These are phyloP conservation scores for Centropus bengalensis DNA, from an alignment of 2,113 vertebrate genomes.

Conservation along the genomic window DNA sequence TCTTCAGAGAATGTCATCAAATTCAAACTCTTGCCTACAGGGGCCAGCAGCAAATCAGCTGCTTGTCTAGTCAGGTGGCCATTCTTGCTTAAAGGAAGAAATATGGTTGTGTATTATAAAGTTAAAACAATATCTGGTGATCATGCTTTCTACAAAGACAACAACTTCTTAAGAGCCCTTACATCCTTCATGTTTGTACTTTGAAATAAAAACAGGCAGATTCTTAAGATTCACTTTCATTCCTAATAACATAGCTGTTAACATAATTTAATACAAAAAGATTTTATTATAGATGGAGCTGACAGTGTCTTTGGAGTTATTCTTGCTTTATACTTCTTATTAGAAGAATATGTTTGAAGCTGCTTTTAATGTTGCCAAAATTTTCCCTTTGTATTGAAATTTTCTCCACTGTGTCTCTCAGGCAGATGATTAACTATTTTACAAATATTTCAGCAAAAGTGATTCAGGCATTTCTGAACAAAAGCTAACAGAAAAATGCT, in stretches of 20 bases:
- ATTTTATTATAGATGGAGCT: neutral
- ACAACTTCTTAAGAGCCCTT: neutral
- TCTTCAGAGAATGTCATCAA: neutral
- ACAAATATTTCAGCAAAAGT: neutral
- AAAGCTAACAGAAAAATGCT: neutral
- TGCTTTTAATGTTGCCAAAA: neutral
- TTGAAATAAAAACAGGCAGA: neutral
- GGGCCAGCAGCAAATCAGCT: neutral
- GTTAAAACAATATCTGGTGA: neutral
- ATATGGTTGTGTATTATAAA: neutral
- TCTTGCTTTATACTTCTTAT: neutral
- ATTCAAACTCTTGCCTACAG: neutral
- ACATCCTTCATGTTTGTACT: neutral
- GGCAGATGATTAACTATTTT: neutral
- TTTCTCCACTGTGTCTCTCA: neutral
- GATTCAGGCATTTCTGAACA: neutral
- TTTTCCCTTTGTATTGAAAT: neutral
- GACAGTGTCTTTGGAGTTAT: neutral
- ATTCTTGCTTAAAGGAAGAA: neutral
- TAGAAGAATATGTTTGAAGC: neutral
- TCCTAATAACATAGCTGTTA: neutral
- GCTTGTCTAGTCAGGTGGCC: neutral
- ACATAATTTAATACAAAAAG: neutral
- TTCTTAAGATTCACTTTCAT: neutral
- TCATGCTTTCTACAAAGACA: neutral